Conservation (phyloP, 2,888 invertebrate genomes). For the Agrotis ipsilon region DNA sequence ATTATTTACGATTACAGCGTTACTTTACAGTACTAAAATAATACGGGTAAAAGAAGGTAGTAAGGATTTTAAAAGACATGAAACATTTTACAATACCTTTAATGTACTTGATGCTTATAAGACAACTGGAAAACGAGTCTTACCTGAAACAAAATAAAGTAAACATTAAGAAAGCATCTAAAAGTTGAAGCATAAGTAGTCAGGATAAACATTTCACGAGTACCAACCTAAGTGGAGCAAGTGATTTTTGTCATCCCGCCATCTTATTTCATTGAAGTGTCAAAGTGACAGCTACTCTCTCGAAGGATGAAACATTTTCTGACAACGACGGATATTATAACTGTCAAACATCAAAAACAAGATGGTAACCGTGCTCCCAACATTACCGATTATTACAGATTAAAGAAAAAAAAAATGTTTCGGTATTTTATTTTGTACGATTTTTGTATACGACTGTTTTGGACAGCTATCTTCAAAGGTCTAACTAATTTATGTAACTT, state of each 20-base stretch:
- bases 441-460: constrained; percentile 34
- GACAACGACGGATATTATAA: constrained; percentile 78
- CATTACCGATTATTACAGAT: constrained; percentile 39
- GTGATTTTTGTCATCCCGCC: constrained; percentile 54
- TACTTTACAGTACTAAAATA: not conserved
- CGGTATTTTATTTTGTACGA: constrained; percentile 10
- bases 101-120: not conserved
- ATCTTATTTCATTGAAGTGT: constrained; percentile 56
- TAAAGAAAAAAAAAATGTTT: constrained; percentile 25
- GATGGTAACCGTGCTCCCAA: constrained; percentile 46
- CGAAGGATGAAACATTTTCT: constrained; percentile 71
- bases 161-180: not conserved
- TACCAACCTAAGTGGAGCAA: constrained; percentile 34
- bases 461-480: constrained; percentile 40
- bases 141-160: constrained; percentile 37
- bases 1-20: not conserved
- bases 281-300: constrained; percentile 56
- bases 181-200: not conserved
- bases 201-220: constrained; percentile 5
- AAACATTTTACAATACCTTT: not conserved
- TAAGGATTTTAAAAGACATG: not conserved
- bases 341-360: constrained; percentile 73
- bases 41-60: not conserved
- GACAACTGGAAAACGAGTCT: not conserved
- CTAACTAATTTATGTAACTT: constrained; percentile 17